Evolutionary conservation across 2,797 vertebrate species (phyloP).

Genomic region (Sebastes diaconus): DNA sequence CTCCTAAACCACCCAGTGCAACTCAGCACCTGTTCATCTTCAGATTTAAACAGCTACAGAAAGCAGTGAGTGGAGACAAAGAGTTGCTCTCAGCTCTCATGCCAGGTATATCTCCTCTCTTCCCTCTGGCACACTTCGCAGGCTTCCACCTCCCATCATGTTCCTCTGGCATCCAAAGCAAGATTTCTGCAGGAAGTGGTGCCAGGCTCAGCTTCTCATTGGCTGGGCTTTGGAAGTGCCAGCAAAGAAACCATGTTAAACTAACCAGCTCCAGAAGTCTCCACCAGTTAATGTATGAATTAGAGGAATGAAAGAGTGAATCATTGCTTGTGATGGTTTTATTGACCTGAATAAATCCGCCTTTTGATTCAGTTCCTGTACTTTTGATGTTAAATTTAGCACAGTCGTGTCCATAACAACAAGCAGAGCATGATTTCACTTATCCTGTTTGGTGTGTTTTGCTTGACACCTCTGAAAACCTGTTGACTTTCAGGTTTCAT

Average conservation of each 20-base stretch:
- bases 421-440: background rate
- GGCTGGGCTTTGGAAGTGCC: slow-evolving; percentile 41
- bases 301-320: slow-evolving; percentile 29
- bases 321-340: slow-evolving; percentile 22
- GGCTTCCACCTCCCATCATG: slow-evolving; percentile 58
- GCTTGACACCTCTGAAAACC: slow-evolving; percentile 13
- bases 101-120: slow-evolving; percentile 50
- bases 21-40: slow-evolving; percentile 59
- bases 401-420: background rate
- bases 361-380: background rate
- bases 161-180: slow-evolving; percentile 48
- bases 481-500: slow-evolving; percentile 11
- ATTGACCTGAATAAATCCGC: background rate
- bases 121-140: slow-evolving; percentile 46
- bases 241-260: slow-evolving; percentile 45
- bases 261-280: slow-evolving; percentile 28
- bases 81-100: slow-evolving; percentile 32
- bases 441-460: background rate
- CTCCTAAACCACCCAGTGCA: slow-evolving; percentile 34
- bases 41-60: slow-evolving; percentile 44
- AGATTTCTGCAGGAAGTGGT: slow-evolving; percentile 37
- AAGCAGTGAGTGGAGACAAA: slow-evolving; percentile 39
- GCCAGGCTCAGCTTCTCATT: slow-evolving; percentile 55
- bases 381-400: background rate
- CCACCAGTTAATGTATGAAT: slow-evolving; percentile 34